These are phyloP conservation scores for Macaria liturata DNA, from an alignment of 2,888 invertebrate species.

Conservation along the genomic window DNA sequence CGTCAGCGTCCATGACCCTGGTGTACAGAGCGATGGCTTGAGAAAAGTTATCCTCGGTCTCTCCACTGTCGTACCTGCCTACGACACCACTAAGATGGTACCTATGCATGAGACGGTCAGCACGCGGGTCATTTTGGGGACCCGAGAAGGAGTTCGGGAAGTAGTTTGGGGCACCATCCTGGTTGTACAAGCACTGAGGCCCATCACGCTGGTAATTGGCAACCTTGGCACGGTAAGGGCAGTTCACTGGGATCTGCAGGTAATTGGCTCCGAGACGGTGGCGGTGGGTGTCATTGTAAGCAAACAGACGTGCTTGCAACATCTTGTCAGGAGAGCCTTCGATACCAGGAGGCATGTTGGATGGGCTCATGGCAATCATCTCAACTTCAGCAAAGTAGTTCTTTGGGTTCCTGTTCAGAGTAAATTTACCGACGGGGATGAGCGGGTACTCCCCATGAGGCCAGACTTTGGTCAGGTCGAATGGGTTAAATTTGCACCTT, in stretches of 20 bases:
- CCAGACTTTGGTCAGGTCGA: conserved; percentile 97
- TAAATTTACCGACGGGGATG: conserved; percentile 93
- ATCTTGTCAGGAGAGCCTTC: conserved; percentile 97
- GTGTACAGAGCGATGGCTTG: conserved; percentile 93
- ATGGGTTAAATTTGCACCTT: conserved; percentile 92
- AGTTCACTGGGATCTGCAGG: conserved; percentile 97
- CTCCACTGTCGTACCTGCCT: conserved; percentile 89
- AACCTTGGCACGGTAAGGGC: conserved; percentile 89
- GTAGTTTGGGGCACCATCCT: conserved; percentile 96
- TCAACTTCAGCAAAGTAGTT: conserved; percentile 98
- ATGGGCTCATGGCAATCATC: conserved; percentile 95
- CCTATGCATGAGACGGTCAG: conserved; percentile 79
- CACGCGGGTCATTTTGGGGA: conserved; percentile 87
- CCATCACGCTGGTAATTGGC: conserved; percentile 96
- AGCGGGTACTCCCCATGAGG: conserved; percentile 93
- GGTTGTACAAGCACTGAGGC: conserved; percentile 89
- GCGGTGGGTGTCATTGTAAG: conserved; percentile 95
- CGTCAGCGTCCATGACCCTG: conserved; percentile 89
- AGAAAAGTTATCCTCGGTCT: conserved; percentile 93
- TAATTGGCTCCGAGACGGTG: conserved; percentile 95
- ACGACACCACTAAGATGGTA: conserved; percentile 88
- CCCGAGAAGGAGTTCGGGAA: conserved; percentile 98
- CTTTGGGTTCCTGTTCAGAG: conserved; percentile 93
- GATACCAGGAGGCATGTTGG: conserved; percentile 95
- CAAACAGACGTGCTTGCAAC: conserved; percentile 93